phyloP scores from a whole-genome alignment of 2,888 invertebrate genomes.

The Latheticus oryzae region DNA sequence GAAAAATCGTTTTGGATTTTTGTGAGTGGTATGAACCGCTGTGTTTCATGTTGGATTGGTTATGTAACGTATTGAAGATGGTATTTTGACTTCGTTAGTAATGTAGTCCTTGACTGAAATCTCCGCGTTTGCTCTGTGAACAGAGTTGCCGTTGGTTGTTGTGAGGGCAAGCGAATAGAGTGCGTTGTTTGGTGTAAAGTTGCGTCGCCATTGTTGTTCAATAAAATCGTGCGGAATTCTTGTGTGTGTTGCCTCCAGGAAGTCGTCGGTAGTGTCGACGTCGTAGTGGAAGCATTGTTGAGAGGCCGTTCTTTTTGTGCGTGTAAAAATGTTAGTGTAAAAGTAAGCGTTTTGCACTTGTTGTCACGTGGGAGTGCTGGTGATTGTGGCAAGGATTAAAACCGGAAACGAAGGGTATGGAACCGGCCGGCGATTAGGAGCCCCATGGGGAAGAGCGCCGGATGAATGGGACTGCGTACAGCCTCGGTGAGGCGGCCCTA shows the following conservation, averaged over 20 bases:
- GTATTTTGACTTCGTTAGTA: slow-evolving; percentile 49
- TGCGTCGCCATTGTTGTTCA: slow-evolving; percentile 66
- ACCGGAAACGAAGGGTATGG: slow-evolving; percentile 47
- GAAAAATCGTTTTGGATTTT: slow-evolving; percentile 23
- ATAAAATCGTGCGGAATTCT: slow-evolving; percentile 56
- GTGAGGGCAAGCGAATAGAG: slow-evolving; percentile 52
- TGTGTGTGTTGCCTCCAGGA: slow-evolving; percentile 10
- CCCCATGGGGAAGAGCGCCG: slow-evolving; percentile 59
- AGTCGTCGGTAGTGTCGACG: not conserved
- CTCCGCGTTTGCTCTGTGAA: slow-evolving; percentile 61
- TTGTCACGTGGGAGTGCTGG: slow-evolving; percentile 60
- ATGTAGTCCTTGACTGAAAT: slow-evolving; percentile 56
- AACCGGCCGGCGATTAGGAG: slow-evolving; percentile 60
- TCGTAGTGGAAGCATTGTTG: slow-evolving; percentile 11
- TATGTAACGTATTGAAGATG: slow-evolving; percentile 10
- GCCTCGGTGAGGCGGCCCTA: slow-evolving; percentile 79
- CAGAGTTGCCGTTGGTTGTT: slow-evolving; percentile 57
- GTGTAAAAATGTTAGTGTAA: slow-evolving; percentile 9
- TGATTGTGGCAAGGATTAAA: not conserved
- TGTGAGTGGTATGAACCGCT: not conserved
- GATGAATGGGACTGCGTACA: slow-evolving; percentile 68
- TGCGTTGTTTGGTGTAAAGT: slow-evolving; percentile 64
- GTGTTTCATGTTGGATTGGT: not conserved
- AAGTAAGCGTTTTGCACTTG: slow-evolving; percentile 24
- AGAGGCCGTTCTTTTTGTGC: not conserved